Evolutionary conservation across 2,797 vertebrate genomes (phyloP).

Genomic region (Siniperca undulata): DNA sequence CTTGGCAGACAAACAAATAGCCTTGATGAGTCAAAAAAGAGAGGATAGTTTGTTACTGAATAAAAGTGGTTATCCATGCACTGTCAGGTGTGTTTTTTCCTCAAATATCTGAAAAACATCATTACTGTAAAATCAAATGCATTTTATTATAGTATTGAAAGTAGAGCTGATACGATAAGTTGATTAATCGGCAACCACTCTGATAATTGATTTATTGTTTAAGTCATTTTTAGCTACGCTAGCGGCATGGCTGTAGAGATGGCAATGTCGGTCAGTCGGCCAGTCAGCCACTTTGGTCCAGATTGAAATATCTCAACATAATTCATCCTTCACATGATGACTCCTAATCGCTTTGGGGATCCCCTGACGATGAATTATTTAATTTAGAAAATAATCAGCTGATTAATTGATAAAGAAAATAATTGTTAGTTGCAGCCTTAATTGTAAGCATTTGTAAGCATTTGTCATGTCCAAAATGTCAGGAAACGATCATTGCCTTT

Average conservation of each 20-base stretch:
- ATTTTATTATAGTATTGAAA: conserved; percentile 3
- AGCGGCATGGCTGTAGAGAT: background rate
- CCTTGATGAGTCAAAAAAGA: conserved; percentile 63
- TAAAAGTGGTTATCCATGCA: conserved; percentile 13
- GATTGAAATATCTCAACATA: background rate
- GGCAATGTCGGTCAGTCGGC: background rate
- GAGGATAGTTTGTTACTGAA: conserved; percentile 45
- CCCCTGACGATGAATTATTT: background rate
- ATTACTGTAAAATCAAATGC: conserved; percentile 25
- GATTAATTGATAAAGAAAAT: background rate
- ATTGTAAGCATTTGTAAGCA: background rate
- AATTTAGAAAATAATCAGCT: background rate
- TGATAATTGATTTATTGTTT: background rate
- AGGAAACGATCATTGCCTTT: background rate
- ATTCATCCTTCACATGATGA: background rate
- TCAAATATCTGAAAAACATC: background rate
- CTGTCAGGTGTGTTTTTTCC: background rate
- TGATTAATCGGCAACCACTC: background rate
- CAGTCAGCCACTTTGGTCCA: background rate
- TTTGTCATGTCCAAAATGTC: background rate
- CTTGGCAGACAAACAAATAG: conserved; percentile 63
- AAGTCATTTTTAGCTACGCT: background rate
- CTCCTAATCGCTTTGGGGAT: background rate
- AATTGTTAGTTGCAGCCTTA: background rate
- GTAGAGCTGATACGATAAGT: background rate